These are phyloP conservation scores for Pseudois nayaur DNA, from an alignment of 2,113 vertebrate species.

Conservation along the genomic window DNA sequence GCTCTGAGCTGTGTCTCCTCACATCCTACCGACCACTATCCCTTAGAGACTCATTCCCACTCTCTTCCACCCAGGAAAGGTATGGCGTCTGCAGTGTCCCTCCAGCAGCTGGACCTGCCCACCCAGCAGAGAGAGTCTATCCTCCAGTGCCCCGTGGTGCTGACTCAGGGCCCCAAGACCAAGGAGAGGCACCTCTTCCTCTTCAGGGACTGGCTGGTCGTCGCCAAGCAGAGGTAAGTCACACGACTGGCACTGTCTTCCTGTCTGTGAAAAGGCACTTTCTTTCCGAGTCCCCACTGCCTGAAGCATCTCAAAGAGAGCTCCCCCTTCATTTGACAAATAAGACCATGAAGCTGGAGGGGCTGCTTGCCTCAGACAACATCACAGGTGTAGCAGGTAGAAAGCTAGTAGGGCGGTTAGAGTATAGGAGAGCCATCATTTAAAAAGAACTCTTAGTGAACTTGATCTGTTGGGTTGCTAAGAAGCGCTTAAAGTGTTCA, in stretches of 20 bases:
- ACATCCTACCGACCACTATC: not conserved
- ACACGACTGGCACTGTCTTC: rapidly evolving
- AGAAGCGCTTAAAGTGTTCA: not conserved
- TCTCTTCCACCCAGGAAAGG: conserved; percentile 75
- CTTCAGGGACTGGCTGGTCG: conserved; percentile 77
- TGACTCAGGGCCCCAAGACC: conserved; percentile 77
- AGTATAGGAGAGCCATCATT: not conserved
- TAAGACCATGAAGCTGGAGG: not conserved
- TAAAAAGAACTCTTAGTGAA: not conserved
- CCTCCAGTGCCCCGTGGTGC: conserved; percentile 76
- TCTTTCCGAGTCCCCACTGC: not conserved
- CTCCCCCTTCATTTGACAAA: not conserved
- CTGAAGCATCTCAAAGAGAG: not conserved
- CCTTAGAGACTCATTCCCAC: not conserved
- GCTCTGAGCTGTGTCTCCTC: not conserved
- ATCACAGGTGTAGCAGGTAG: not conserved
- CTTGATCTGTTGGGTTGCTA: not conserved
- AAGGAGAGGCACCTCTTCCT: conserved; percentile 80
- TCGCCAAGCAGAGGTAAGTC: conserved; percentile 81
- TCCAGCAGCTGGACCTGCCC: conserved; percentile 78
- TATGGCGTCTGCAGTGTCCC: conserved; percentile 57
- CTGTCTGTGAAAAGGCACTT: not conserved
- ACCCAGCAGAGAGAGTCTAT: conserved; percentile 75
- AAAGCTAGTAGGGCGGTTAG: not conserved
- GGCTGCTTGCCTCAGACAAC: not conserved